phyloP scores from a whole-genome alignment of 2,888 invertebrate species.

The Drosophila robusta region DNA sequence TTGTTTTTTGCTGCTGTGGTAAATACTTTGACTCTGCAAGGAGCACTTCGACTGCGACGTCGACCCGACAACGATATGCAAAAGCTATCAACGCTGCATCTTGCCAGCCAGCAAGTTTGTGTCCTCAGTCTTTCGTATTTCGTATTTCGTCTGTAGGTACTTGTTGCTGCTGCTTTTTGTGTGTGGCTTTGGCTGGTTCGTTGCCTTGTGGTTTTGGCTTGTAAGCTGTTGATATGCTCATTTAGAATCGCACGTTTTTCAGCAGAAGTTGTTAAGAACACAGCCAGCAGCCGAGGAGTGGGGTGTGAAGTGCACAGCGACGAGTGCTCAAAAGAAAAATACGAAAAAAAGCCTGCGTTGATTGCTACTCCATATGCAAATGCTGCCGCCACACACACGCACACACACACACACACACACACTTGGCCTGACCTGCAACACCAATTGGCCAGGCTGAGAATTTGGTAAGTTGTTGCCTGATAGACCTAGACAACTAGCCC shows the following conservation, averaged over 20 bases:
- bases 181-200: conserved; percentile 30
- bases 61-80: conserved; percentile 73
- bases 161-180: conserved; percentile 32
- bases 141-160: conserved; percentile 59
- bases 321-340: conserved; percentile 29
- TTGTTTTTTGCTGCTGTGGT: conserved; percentile 49
- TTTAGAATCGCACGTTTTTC: conserved; percentile 82
- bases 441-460: conserved; percentile 46
- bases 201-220: conserved; percentile 53
- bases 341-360: conserved; percentile 41
- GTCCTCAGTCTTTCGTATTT: conserved; percentile 69
- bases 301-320: conserved; percentile 19
- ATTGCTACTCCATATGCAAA: conserved; percentile 65
- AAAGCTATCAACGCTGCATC: conserved; percentile 79
- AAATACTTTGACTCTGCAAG: conserved; percentile 69
- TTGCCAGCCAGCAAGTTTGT: conserved; percentile 54
- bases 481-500: conserved; percentile 37
- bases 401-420: conserved; percentile 22
- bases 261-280: conserved; percentile 76
- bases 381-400: conserved; percentile 34
- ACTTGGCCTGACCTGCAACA: conserved; percentile 65
- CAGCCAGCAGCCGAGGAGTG: conserved; percentile 13
- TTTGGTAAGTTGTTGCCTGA: neutral
- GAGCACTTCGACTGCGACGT: conserved; percentile 32
- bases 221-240: conserved; percentile 81